Conservation (phyloP, 1,140 invertebrate species). For the Ips typographus region DNA sequence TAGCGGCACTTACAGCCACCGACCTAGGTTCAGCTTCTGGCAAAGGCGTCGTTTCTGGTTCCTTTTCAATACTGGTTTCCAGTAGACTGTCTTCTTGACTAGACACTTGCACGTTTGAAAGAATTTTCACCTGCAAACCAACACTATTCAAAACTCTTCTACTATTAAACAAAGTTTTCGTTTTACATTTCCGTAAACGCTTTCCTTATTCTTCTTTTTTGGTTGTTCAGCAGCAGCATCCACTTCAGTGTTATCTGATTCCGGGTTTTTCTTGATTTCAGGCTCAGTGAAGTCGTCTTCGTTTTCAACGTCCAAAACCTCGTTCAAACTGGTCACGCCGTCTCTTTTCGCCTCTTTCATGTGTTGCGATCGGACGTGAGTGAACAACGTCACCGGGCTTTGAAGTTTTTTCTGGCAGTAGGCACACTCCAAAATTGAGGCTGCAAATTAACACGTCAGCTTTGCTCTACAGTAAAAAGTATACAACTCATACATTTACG, state of each 20-base stretch:
- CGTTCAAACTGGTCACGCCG: constrained; percentile 60
- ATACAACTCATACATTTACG: neutral
- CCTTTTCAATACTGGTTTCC: neutral
- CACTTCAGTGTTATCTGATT: too few relatives aligned
- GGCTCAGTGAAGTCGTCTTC: constrained; percentile 21
- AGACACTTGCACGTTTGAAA: constrained; percentile 45
- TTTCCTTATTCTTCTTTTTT: too few relatives aligned
- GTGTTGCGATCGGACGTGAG: constrained; percentile 65
- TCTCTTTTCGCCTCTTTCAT: constrained; percentile 61
- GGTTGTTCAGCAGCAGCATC: too few relatives aligned
- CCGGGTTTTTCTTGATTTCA: too few relatives aligned
- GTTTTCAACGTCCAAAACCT: constrained; percentile 57
- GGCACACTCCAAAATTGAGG: constrained; percentile 59
- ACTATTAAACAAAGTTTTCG: too few relatives aligned
- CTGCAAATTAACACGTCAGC: constrained; percentile 7
- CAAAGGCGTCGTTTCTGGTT: neutral
- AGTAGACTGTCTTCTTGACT: neutral
- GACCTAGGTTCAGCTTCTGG: constrained; percentile 7
- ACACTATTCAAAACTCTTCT: neutral
- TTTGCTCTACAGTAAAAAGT: neutral
- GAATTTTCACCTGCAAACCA: constrained; percentile 43
- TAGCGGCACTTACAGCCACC: constrained; percentile 46
- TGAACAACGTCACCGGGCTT: constrained; percentile 64
- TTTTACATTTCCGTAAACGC: too few relatives aligned
- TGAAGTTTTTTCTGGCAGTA: constrained; percentile 68